A percentile compares a stretch with the other conserved stretches of the same genome.
Evolutionary conservation across 2,113 vertebrate genomes (phyloP).

Genomic region (Atrichornis clamosus): DNA sequence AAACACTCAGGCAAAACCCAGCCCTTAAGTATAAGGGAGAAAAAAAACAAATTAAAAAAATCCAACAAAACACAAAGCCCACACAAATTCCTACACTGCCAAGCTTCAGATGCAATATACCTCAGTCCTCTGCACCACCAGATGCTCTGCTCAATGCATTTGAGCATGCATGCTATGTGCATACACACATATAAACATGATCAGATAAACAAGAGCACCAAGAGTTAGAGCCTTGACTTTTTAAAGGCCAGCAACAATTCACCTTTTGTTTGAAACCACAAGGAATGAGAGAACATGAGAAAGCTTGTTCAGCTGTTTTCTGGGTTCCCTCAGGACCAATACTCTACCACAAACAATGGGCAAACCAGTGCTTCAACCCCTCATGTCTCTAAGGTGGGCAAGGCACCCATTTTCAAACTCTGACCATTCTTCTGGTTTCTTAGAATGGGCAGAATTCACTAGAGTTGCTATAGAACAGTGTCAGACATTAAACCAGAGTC

Average conservation of each 20-base stretch:
- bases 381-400: not conserved
- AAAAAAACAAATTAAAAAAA: not conserved
- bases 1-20: not conserved
- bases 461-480: not conserved
- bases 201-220: not conserved
- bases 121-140: not conserved
- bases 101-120: not conserved
- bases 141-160: not conserved
- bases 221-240: not conserved
- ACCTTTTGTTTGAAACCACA: not conserved
- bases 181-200: accelerated
- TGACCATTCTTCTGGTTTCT: not conserved
- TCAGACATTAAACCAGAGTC: not conserved
- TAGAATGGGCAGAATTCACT: not conserved
- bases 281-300: not conserved
- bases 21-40: not conserved
- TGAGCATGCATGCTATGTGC: not conserved
- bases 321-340: not conserved
- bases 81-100: not conserved
- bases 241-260: not conserved
- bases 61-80: not conserved
- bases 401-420: not conserved
- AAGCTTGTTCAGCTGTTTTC: not conserved
- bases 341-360: not conserved
- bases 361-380: not conserved